Conservation (phyloP, 2,888 invertebrate species). For the Rhamnusium bicolor region DNA sequence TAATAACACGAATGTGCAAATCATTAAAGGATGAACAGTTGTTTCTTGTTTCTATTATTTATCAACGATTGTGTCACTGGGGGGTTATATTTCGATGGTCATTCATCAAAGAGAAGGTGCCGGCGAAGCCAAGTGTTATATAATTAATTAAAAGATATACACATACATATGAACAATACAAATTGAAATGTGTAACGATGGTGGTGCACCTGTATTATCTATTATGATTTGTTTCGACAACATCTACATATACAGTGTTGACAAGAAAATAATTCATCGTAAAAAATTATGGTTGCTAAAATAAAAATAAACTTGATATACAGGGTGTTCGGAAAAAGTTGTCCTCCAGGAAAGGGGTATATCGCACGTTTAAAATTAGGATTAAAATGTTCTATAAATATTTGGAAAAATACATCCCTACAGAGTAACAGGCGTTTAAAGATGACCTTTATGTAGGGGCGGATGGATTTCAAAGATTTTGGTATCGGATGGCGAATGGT, state of each 20-base stretch:
- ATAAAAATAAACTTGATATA: too few species aligned
- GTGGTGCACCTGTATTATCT: slow-evolving; percentile 22
- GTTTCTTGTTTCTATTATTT: slow-evolving; percentile 66
- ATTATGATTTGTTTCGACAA: neutral
- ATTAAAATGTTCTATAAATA: too few species aligned
- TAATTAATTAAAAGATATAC: slow-evolving; percentile 52
- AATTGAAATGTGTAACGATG: slow-evolving; percentile 10
- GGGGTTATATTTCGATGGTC: slow-evolving; percentile 56
- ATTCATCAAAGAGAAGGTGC: slow-evolving; percentile 53
- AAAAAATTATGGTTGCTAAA: too few species aligned
- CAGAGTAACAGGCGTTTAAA: too few species aligned
- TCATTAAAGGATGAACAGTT: slow-evolving; percentile 62
- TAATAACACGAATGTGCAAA: slow-evolving; percentile 61
- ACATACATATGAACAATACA: slow-evolving; percentile 36
- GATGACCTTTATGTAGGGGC: too few species aligned
- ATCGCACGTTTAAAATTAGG: too few species aligned
- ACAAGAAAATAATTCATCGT: neutral
- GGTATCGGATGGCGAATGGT: too few species aligned
- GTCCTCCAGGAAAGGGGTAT: too few species aligned
- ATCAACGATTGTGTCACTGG: slow-evolving; percentile 65
- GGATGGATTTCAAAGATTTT: too few species aligned
- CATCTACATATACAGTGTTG: neutral
- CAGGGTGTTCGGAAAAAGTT: too few species aligned
- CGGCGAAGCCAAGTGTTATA: slow-evolving; percentile 47
- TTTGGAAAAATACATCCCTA: too few species aligned